Evolutionary conservation across 1,140 invertebrate species (phyloP).

Genomic region (Tyrophagus putrescentiae): DNA sequence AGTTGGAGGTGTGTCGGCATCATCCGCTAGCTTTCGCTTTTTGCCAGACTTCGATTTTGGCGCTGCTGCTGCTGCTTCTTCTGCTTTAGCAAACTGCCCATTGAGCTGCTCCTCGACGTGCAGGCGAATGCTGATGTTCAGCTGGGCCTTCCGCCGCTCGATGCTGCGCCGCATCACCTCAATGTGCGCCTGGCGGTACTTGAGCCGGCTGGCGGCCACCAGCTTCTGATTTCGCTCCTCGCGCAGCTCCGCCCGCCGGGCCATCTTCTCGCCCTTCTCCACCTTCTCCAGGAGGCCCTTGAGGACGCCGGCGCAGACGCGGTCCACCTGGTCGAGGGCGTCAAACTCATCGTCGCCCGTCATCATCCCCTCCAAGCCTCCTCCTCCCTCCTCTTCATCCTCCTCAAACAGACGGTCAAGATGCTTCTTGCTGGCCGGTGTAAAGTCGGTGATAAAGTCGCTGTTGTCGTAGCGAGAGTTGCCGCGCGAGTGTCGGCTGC

Average conservation of each 20-base stretch:
- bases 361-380: no score
- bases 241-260: neutral
- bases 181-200: slow-evolving; percentile 30
- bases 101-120: slow-evolving; percentile 75
- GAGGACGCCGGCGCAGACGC: slow-evolving; percentile 33
- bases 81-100: slow-evolving; percentile 71
- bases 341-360: no score
- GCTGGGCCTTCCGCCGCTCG: slow-evolving; percentile 31
- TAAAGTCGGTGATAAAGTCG: neutral
- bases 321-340: no score
- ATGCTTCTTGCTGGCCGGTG: neutral
- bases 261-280: slow-evolving; percentile 32
- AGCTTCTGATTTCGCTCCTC: slow-evolving; percentile 30
- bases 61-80: slow-evolving; percentile 77
- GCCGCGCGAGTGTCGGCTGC: no score
- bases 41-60: slow-evolving; percentile 36
- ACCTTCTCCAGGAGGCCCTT: slow-evolving; percentile 36
- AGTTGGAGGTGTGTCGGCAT: neutral
- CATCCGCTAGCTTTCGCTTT: slow-evolving; percentile 18
- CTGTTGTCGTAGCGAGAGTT: no score
- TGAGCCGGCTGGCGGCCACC: slow-evolving; percentile 27
- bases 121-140: slow-evolving; percentile 62
- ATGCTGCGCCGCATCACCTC: slow-evolving; percentile 28
- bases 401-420: neutral
- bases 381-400: no score